Conservation (phyloP, 1,140 invertebrate genomes). For the Campoletis sonorensis region DNA sequence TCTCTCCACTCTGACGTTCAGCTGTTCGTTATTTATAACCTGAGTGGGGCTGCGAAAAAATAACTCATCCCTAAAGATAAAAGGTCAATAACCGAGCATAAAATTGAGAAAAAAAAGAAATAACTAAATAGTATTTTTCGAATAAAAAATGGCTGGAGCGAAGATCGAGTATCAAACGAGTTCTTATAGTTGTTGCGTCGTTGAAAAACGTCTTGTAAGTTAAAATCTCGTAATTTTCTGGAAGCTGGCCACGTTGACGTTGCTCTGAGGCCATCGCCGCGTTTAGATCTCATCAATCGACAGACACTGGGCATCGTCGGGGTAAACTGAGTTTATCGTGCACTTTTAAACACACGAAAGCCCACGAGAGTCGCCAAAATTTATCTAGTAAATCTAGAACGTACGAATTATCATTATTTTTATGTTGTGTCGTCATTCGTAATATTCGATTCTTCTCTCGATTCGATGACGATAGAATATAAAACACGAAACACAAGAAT, state of each 20-base stretch:
- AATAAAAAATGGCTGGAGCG: neutral
- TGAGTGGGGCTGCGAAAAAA: too few species aligned
- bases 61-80: too few species aligned
- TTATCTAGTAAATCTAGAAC: constrained; percentile 30
- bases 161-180: neutral
- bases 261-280: constrained; percentile 70
- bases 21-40: too few species aligned
- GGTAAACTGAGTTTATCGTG: constrained; percentile 64
- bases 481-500: too few species aligned
- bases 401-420: constrained; percentile 31
- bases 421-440: constrained; percentile 76
- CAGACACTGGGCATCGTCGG: constrained; percentile 16
- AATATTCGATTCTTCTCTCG: too few species aligned
- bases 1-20: too few species aligned
- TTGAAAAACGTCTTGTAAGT: constrained; percentile 65
- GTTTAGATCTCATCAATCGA: constrained; percentile 72
- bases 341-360: constrained; percentile 24
- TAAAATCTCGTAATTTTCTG: constrained; percentile 67
- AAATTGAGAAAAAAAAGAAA: too few species aligned
- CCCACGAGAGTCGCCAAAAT: constrained; percentile 42
- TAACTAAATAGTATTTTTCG: too few species aligned
- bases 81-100: too few species aligned
- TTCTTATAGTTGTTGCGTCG: constrained; percentile 53
- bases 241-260: constrained; percentile 69
- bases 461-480: too few species aligned